These are phyloP conservation scores for Corythornis cristatus DNA, from an alignment of 2,113 vertebrate species.

Conservation along the genomic window DNA sequence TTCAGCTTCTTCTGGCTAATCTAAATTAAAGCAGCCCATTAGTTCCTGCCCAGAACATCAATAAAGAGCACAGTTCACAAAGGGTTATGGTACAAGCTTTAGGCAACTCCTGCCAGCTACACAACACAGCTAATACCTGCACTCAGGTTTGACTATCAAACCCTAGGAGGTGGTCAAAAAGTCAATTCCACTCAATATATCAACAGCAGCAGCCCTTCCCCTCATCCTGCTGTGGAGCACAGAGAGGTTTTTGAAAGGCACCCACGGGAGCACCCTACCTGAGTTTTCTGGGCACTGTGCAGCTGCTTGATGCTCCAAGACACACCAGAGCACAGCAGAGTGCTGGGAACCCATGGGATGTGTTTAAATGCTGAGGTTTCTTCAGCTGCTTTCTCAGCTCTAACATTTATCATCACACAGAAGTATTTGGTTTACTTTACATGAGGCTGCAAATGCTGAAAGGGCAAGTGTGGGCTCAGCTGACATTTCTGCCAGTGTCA, in stretches of 20 bases:
- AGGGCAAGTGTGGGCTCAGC: constrained; percentile 48
- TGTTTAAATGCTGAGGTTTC: neutral
- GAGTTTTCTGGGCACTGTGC: neutral
- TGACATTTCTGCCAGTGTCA: constrained; percentile 49
- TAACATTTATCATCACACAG: neutral
- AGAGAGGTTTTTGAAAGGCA: neutral
- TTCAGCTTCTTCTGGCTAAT: constrained; percentile 99
- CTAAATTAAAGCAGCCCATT: constrained; percentile 75
- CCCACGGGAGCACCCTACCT: neutral
- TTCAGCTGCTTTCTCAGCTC: constrained; percentile 19
- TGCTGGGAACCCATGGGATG: fast-evolving
- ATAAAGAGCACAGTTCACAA: neutral
- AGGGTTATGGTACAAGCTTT: neutral
- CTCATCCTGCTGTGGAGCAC: neutral
- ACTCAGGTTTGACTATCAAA: neutral
- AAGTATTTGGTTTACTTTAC: constrained; percentile 16
- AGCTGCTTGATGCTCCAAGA: neutral
- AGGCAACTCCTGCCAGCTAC: neutral
- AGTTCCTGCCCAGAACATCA: constrained; percentile 13
- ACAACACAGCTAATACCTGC: neutral
- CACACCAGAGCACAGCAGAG: neutral
- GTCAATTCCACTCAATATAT: neutral
- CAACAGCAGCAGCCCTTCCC: neutral
- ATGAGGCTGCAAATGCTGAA: constrained; percentile 28
- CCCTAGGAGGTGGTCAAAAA: neutral